Conservation (phyloP, 2,797 vertebrate species). For the Artibeus lituratus region DNA sequence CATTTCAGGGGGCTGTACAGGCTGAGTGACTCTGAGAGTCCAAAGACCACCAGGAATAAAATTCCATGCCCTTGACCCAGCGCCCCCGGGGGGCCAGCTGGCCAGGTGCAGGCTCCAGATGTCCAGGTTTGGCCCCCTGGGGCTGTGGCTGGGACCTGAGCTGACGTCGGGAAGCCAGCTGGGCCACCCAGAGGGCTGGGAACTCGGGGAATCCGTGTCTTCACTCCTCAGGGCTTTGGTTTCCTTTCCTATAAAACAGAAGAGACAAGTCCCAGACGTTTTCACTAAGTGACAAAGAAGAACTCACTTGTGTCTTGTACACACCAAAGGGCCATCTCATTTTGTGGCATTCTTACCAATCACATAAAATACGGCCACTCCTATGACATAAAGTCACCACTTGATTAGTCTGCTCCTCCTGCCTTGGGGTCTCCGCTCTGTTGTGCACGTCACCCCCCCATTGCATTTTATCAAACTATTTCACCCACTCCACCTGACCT, state of each 20-base stretch:
- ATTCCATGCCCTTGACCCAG: rapidly evolving
- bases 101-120: not conserved
- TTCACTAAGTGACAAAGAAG: not conserved
- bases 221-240: not conserved
- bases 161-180: rapidly evolving
- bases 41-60: not conserved
- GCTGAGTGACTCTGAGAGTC: no score
- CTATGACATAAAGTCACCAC: not conserved
- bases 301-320: not conserved
- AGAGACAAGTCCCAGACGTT: no score
- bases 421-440: not conserved
- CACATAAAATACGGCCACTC: not conserved
- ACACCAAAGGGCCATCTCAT: rapidly evolving
- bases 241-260: not conserved
- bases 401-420: no score
- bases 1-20: not conserved
- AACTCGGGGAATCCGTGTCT: not conserved
- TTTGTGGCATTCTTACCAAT: not conserved
- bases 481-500: rapidly evolving
- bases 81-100: rapidly evolving
- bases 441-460: rapidly evolving
- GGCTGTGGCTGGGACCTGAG: no score
- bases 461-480: rapidly evolving
- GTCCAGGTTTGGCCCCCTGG: rapidly evolving
- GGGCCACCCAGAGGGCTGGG: no score